Base-by-base conservation (phyloP, 2,888 invertebrate species). In the Oconnorella tubifera region DNA sequence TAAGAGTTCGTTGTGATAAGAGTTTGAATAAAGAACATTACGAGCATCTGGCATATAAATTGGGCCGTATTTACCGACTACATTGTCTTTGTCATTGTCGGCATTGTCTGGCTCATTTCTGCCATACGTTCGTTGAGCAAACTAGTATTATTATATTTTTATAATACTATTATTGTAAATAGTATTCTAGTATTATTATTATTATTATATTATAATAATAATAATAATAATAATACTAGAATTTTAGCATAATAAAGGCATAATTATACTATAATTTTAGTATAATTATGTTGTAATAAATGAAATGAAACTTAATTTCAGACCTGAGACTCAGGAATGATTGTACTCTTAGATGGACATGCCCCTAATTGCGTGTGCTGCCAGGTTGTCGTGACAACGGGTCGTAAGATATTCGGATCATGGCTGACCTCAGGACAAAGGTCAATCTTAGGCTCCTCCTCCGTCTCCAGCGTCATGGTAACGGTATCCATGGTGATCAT, bases 401-500 rank as follows among this genome's bases (percentile, higher is more conserved):
- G 81, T 53, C 75, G 71, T 28, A 80, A 72, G 27, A 65, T 69
- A 68, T 78, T 77, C 69, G 78, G 76, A 49, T 80, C 60, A 31
- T 60, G 60, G 51, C 29, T 60, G n/a, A 27, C 60, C 60, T 28
- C 23, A 14, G 50, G 50, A 29, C 60, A 60, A 1, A 25, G 3
- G 14, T 50, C 60, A 28, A 25, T 31, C 48, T 6, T 23, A n/a
- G 50, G 60, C 23, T 62, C 65, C 25, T 59, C 59, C 28, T 71
- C 71, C 3, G 53, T 53, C 10, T 28, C 50, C 33, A 65, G 57
- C 40, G 56, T 58, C 59, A 71, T 33, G 25, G 62, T 66, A 33
- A 71, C 69, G 19, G 65, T 63, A 2, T 68, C 68, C 69, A 71
- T 70, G 62, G 70, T 78, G 66, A 98, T 92, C 76, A 99, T 96